Evolutionary conservation across 2,113 vertebrate genomes (phyloP).

Genomic region (Pseudonaja textilis): DNA sequence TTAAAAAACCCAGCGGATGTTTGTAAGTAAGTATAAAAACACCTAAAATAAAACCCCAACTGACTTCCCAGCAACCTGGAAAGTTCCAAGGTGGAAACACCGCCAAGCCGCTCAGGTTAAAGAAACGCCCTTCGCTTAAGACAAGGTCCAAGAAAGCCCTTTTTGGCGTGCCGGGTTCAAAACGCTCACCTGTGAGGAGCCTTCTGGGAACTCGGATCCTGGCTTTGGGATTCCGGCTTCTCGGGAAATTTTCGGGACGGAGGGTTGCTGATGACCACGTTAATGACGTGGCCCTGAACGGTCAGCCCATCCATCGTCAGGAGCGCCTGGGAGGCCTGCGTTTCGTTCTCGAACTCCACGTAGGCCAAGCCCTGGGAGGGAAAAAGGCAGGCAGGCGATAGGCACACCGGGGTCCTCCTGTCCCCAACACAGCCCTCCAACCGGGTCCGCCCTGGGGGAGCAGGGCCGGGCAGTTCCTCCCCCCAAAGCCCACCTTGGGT

Average conservation of each 20-base stretch:
- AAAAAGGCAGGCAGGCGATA: fast-evolving
- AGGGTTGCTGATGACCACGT: slow-evolving; percentile 94
- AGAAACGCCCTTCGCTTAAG: not conserved
- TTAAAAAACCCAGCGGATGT: not conserved
- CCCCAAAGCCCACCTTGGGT: slow-evolving; percentile 79
- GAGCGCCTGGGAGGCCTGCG: slow-evolving; percentile 89
- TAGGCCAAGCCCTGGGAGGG: slow-evolving; percentile 88
- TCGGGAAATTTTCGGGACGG: slow-evolving; percentile 77
- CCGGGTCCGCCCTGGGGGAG: not conserved
- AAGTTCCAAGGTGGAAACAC: not conserved
- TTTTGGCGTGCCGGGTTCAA: fast-evolving
- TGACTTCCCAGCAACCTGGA: not conserved
- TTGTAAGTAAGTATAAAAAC: not conserved
- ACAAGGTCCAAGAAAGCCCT: not conserved
- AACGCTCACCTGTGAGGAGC: slow-evolving; percentile 85
- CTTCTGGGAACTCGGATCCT: slow-evolving; percentile 65
- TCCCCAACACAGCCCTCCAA: not conserved
- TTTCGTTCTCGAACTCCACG: slow-evolving; percentile 89
- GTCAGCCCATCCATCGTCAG: slow-evolving; percentile 86
- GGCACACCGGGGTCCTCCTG: fast-evolving
- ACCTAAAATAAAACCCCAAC: not conserved
- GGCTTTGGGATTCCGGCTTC: slow-evolving; percentile 56
- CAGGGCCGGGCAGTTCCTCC: not conserved
- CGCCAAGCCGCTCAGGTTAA: not conserved
- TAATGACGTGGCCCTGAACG: slow-evolving; percentile 80